Evolutionary conservation across 2,888 invertebrate genomes (phyloP), one percentile per base, ranked within the genome.

Genomic region (Ischnura elegans): DNA sequence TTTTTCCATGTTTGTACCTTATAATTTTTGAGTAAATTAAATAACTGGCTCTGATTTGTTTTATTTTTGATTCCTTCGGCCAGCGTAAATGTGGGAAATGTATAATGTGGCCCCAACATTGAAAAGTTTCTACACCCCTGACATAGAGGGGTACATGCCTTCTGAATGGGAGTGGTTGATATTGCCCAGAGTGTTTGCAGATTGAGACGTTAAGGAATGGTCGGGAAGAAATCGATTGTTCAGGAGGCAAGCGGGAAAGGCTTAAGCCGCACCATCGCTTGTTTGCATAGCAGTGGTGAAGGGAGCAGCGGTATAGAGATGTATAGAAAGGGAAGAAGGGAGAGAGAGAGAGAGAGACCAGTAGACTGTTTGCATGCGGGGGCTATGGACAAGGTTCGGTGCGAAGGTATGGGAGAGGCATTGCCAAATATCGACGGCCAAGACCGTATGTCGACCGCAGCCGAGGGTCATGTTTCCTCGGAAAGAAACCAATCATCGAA

Each of bases 191-290:
- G 90, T 66, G 55, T 90, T 90, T 61, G 55, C 36, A 90, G 90
- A 90, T 90, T 90, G 90, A 90, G 66, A 90, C 90, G 43, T 90
- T 55, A 90, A 55, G 45, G 90, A 36, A 36, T 76, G 61, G 90
- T 25, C 90, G 61, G 19, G n/a, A 61, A 61, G 90, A 43, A 61
- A 90, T 90, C 90, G 61, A 90, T 90, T 66, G 90, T 29, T 55
- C 13, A 47, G 87, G 47, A 87, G 76, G 29, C n/a, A n/a, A 29
- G 29, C n/a, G n/a, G n/a, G n/a, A n/a, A 3, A 46, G 87, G 51
- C 25, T 55, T 87, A 25, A 55, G 55, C 43, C 45, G 61, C 90
- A 55, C 55, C 87, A 87, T 55, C 51, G 61, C 61, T 13, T 55
- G 90, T 66, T 66, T 42, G 90, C 42, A 61, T 42, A 87, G 90